Base-by-base conservation (phyloP, 2,888 invertebrate genomes). In the Diadromus collaris region DNA sequence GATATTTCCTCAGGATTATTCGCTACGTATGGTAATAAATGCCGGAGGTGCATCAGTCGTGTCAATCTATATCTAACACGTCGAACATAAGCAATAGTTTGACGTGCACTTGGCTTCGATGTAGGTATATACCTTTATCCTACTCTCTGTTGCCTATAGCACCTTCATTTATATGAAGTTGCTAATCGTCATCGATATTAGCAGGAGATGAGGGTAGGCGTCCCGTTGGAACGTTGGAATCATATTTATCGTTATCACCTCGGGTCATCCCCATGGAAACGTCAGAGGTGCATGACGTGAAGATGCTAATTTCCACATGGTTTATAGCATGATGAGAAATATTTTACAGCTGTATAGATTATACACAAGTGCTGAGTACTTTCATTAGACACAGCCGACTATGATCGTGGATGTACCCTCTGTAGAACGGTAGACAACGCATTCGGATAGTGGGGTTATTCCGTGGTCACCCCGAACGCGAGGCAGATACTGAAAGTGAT, bases 11-110 rank as follows among this genome's bases (percentile, higher is more conserved):
- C 38, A 64, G 64, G 69, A 44, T 58, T 67, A 80, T 77, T 77
- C 70, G 74, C 69, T 56, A 58, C 73, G 74, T 61, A 80, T 71
- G 76, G 76, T 74, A 74, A 80, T 80, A 80, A 80, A 80, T 80
- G 79, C 79, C 48, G 44, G 58, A 58, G 69, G 21, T 56, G 29
- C 29, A 19, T 16, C 69, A 46, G 58, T 60, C 34, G 60, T 34
- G 46, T 69, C 69, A 6, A 48, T 70, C 70, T 21, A 46, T 46
- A 46, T 70, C 70, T 9, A 21, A 24, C 13, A 5, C 48, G 24
- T 51, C 24, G 41, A 58, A 24, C 32, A 21, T 48, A 21, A 70
- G 34, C 29, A 16, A 70, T 34, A 34, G 21, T 13, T 29, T 34
- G 46, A 24, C 24, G 70, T 48, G 46, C 44, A 60, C 69, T 60